Evolutionary conservation across 2,888 invertebrate species (phyloP).

Genomic region (Endotricha flammealis): DNA sequence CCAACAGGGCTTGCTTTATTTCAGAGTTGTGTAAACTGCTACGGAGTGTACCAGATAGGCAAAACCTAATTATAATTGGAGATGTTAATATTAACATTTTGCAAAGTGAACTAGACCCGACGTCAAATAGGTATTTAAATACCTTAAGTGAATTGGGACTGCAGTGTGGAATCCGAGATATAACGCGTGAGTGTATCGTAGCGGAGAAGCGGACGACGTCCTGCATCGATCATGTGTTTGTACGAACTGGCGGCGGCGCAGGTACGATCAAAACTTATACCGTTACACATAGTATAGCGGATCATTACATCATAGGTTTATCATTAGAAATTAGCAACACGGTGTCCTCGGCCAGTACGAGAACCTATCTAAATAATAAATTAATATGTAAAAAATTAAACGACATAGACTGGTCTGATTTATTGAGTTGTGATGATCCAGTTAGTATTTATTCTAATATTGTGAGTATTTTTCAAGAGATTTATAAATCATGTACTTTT

Average conservation of each 20-base stretch:
- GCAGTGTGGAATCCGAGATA: constrained; percentile 2
- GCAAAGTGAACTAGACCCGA: too few species aligned
- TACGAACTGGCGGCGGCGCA: neutral
- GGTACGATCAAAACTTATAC: constrained; percentile 1
- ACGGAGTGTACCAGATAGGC: neutral
- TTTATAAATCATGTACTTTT: constrained; percentile 5
- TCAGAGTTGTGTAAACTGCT: neutral
- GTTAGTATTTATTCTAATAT: neutral
- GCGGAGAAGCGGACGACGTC: too few species aligned
- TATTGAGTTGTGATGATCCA: neutral
- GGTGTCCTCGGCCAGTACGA: neutral
- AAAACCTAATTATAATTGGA: neutral
- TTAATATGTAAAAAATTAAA: neutral
- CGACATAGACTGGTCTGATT: neutral
- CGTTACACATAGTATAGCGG: neutral
- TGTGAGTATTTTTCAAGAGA: neutral
- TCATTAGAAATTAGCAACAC: neutral
- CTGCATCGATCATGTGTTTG: too few species aligned
- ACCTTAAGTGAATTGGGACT: neutral
- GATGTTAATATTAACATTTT: neutral
- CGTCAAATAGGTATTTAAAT: constrained; percentile 5
- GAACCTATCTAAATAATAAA: neutral
- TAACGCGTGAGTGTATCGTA: too few species aligned
- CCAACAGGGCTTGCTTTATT: neutral
- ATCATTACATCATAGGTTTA: constrained; percentile 5